These are phyloP conservation scores for Colistium nudipinnis DNA, from an alignment of 2,113 vertebrate genomes.

Conservation along the genomic window DNA sequence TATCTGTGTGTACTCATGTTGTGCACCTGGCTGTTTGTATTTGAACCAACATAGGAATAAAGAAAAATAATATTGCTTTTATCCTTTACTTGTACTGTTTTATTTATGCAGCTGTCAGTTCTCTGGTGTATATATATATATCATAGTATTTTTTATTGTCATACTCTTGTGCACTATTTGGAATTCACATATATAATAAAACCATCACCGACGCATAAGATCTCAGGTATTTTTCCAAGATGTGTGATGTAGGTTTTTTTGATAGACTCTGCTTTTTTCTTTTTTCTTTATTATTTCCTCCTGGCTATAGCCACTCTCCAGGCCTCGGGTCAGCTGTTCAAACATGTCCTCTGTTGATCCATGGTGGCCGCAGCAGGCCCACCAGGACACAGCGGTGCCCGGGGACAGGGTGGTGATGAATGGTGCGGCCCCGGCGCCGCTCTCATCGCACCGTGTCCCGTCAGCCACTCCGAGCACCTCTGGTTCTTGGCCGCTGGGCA, in stretches of 20 bases:
- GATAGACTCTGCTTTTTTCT: slow-evolving; percentile 43
- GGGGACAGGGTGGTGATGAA: slow-evolving; percentile 71
- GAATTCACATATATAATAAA: no score
- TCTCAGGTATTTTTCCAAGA: slow-evolving; percentile 35
- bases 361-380: slow-evolving; percentile 47
- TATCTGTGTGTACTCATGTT: no score
- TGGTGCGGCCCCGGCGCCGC: slow-evolving; percentile 45
- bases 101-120: not conserved
- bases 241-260: slow-evolving; percentile 44
- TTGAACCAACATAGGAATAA: no score
- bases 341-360: slow-evolving; percentile 68
- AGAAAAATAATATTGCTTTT: no score
- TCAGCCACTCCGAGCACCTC: slow-evolving; percentile 54
- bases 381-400: slow-evolving; percentile 54
- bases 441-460: slow-evolving; percentile 48
- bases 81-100: no score
- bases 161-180: no score
- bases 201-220: slow-evolving; percentile 19
- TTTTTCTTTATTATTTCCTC: no score
- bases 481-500: slow-evolving; percentile 28
- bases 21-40: no score
- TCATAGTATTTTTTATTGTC: no score
- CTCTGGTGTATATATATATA: not conserved
- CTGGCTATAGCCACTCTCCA: slow-evolving; percentile 43
- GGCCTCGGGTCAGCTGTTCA: slow-evolving; percentile 69